Evolutionary conservation across 2,888 invertebrate genomes (phyloP), one percentile per base, ranked within the genome.

Genomic region (Dicycla oo): DNA sequence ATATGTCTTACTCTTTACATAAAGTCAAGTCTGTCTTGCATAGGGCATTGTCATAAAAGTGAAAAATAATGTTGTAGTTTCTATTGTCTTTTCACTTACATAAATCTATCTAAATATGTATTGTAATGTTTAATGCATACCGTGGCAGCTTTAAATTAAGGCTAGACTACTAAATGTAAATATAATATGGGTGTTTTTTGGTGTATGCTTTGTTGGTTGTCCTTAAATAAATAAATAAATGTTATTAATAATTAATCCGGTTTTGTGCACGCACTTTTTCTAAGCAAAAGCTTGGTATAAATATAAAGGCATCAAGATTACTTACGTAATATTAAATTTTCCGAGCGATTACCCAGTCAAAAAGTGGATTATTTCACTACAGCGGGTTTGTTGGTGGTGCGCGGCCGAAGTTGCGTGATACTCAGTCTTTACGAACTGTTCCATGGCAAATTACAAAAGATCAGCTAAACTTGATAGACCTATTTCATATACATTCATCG

Each of bases 321-420:
- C 83, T 88, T 85, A 88, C 83, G 88, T 85, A 84, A 88, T 88
- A 88, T 88, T 84, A 87, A 86, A 88, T 88, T 87, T 89, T 88
- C 88, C 88, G 78, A 80, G 61, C 79, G 75, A 84, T 82, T 80
- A 84, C 76, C 79, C 75, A 77, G 78, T 87, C 84, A 86, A 88
- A 89, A 89, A 89, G 87, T 88, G 84, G 78, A 90, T 88, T 89
- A 87, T 88, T 89, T 85, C 84, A 88, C 75, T 85, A 86, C 83
- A 87, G 73, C 76, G 85, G 78, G 80, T 81, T 82, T 60, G 77
- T 74, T 80, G 73, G 73, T 75, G 62, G 69, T 74, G 78, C 73
- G 58, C 65, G 73, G 60, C 57, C 71, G 60, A 74, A 81, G 80
- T 88, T 85, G 86, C 87, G 86, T 88, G 87, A 68, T 77, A 73